Conservation (phyloP, 2,797 vertebrate species). For the Rousettus madagascariensis region DNA sequence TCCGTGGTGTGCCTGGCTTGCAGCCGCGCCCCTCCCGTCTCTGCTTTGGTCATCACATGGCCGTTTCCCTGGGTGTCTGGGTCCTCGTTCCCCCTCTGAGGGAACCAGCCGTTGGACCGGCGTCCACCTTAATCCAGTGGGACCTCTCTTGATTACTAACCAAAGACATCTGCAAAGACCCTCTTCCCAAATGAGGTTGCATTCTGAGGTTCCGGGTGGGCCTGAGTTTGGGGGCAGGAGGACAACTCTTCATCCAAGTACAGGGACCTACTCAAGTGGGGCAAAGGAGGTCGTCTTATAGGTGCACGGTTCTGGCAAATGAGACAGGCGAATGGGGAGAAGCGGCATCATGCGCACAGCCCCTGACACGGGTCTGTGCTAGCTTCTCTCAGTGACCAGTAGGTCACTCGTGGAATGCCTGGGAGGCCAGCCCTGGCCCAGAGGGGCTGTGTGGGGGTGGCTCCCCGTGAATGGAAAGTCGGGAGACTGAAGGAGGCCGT, state of each 20-base stretch:
- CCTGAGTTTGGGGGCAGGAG: neutral
- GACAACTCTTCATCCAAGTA: neutral
- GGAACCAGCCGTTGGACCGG: neutral
- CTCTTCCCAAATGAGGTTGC: neutral
- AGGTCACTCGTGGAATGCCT: neutral
- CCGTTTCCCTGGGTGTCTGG: neutral
- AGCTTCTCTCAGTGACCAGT: neutral
- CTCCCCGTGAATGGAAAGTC: neutral
- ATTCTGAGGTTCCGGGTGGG: neutral
- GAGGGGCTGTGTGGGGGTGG: neutral
- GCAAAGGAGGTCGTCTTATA: neutral
- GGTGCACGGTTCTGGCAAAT: neutral
- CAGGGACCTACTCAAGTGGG: rapidly evolving
- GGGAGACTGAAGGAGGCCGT: neutral
- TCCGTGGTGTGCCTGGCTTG: rapidly evolving
- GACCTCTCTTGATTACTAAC: neutral
- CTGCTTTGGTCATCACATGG: neutral
- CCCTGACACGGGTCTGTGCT: neutral
- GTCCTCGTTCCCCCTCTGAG: too few relatives aligned
- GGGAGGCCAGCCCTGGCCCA: neutral
- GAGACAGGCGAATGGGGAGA: neutral
- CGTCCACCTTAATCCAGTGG: too few relatives aligned
- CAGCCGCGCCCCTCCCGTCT: neutral
- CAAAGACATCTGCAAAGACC: neutral
- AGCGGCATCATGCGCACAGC: neutral